Percentiles rank a stretch among this genome's conserved stretches.
These are phyloP conservation scores for Silurus asotus DNA, from an alignment of 2,113 vertebrate genomes.

Conservation along the genomic window DNA sequence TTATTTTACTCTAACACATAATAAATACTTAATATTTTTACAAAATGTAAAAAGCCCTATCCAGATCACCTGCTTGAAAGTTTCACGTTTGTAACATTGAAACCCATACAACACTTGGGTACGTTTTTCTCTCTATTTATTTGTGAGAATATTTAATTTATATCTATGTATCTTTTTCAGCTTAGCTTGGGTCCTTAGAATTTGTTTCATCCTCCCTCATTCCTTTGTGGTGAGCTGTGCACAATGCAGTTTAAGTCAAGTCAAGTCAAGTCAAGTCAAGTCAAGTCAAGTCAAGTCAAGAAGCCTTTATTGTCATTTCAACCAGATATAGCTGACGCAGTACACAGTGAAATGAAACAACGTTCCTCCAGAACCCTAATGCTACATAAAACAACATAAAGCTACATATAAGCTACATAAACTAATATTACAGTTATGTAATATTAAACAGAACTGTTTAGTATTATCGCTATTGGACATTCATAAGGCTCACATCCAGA, in stretches of 20 bases:
- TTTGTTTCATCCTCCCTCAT: neutral
- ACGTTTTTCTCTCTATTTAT: neutral
- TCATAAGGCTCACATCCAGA: neutral
- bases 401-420: too few species aligned
- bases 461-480: slow-evolving; percentile 11
- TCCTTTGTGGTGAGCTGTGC: slow-evolving; percentile 11
- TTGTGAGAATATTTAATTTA: neutral
- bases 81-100: neutral
- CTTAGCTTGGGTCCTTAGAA: neutral
- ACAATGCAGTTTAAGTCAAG: too few species aligned
- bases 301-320: too few species aligned
- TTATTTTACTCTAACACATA: neutral
- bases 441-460: neutral
- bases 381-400: too few species aligned
- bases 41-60: neutral
- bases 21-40: neutral
- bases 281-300: too few species aligned
- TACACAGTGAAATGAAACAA: too few species aligned
- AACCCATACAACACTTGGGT: neutral
- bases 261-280: too few species aligned
- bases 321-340: too few species aligned
- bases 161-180: neutral
- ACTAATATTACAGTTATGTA: neutral
- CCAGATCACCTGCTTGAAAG: neutral
- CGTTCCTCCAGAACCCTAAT: too few species aligned